Evolutionary conservation across 1,140 invertebrate species (phyloP), one percentile per base, ranked within the genome.

Genomic region (Babylonia areolata): DNA sequence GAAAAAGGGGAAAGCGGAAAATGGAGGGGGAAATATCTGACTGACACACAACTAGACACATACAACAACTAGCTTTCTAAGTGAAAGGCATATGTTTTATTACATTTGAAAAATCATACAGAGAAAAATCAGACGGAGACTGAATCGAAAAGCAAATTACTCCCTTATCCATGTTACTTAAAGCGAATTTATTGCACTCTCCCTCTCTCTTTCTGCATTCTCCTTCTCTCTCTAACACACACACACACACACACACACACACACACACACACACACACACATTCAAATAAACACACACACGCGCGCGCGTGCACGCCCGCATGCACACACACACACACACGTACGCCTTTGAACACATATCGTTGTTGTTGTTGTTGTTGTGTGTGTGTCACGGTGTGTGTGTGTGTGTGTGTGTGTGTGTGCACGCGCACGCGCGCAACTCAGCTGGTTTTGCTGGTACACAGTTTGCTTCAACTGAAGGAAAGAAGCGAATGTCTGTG

Each of bases 221-320:
- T 35, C 5, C 33, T 23, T 35, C 73, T 35, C n/a, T 35, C 73
- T 6, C 58, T 23, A 12, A 64, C 58, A 64, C 73, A n/a, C 73
- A 75, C 73, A 37, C 73, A 75, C 73, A 37, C 33, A 75, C 6
- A 11, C 58, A 75, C 73, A 75, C 73, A 75, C 73, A 20, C 33
- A 75, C 11, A 75, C 11, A 75, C 31, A 75, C 2, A 75, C 73
- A 37, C 33, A 5, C 33, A 75, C 73, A 75, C 1, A 37, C 1
- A 15, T 33, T 9, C 73, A 75, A 0, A 37, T 23, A 75, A 9
- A 12, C 15, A 75, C 73, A 39, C 73, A 35, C 58, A 37, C 73
- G 28, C 37, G 28, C 11, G 12, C 23, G 33, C 73, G 35, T 3
- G 33, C 73, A 75, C 31, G 28, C 58, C 33, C 73, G 33, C 5